Conservation (phyloP, 2,113 vertebrate genomes). For the Oryzias celebensis region DNA sequence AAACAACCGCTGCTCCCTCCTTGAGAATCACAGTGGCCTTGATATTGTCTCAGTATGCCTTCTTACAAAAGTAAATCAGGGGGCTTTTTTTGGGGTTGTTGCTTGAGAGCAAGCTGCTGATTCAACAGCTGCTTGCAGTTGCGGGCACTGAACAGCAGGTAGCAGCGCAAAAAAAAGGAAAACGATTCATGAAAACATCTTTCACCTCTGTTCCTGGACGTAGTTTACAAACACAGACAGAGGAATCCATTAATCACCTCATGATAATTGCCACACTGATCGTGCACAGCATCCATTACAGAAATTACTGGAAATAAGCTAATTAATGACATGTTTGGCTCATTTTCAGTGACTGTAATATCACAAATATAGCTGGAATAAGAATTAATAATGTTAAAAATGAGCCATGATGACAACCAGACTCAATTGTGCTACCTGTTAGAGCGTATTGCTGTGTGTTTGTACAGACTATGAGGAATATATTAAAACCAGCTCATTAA, state of each 20-base stretch:
- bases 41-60: conserved; percentile 57
- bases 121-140: conserved; percentile 56
- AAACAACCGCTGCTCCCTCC: conserved; percentile 49
- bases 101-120: conserved; percentile 34
- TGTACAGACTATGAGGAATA: conserved; percentile 66
- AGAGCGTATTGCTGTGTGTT: conserved; percentile 52
- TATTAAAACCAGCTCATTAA: conserved; percentile 70
- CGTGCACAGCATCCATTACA: conserved; percentile 29
- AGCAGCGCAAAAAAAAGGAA: conserved; percentile 61
- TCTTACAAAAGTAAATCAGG: conserved; percentile 25
- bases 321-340: conserved; percentile 31
- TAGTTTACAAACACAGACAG: conserved; percentile 33
- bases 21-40: conserved; percentile 44
- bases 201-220: conserved; percentile 27
- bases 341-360: conserved; percentile 6
- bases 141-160: conserved; percentile 67
- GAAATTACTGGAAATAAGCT: conserved; percentile 29
- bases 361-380: conserved; percentile 7
- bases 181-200: conserved; percentile 21
- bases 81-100: conserved; percentile 8
- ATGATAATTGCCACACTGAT: conserved; percentile 32
- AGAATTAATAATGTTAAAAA: conserved; percentile 37
- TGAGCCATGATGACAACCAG: conserved; percentile 30
- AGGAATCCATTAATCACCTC: conserved; percentile 48
- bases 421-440: conserved; percentile 62